Evolutionary conservation across 2,888 invertebrate species (phyloP).

Genomic region (Scaptomyza parva): DNA sequence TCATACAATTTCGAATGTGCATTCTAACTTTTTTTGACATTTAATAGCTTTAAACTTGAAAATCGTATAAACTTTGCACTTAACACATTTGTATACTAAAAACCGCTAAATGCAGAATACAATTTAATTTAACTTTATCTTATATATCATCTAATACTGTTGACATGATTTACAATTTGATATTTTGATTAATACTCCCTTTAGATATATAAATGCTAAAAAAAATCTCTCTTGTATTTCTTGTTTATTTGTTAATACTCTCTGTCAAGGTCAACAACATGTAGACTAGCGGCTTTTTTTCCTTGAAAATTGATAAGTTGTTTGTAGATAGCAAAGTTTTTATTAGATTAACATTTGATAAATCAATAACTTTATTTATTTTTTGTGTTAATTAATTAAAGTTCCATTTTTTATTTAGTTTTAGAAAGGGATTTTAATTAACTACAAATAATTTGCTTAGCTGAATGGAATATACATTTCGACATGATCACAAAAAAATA

Average conservation of each 20-base stretch:
- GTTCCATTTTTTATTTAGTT: not conserved
- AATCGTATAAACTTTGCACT: slow-evolving; percentile 3
- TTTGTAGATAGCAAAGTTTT: slow-evolving; percentile 3
- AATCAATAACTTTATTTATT: not conserved
- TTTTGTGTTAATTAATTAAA: not conserved
- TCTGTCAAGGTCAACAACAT: slow-evolving; percentile 61
- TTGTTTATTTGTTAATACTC: slow-evolving; percentile 46
- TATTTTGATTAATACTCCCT: not conserved
- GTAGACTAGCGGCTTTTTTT: slow-evolving; percentile 32
- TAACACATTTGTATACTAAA: not conserved
- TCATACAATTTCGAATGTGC: slow-evolving; percentile 3
- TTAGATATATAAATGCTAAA: not conserved
- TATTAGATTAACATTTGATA: not conserved
- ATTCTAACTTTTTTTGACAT: slow-evolving; percentile 1
- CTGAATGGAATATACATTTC: not conserved
- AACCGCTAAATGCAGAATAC: not conserved
- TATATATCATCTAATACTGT: not conserved
- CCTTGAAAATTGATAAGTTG: slow-evolving; percentile 24
- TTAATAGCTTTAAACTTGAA: slow-evolving; percentile 17
- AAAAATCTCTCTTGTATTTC: slow-evolving; percentile 39
- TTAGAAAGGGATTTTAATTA: not conserved
- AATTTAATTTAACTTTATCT: not conserved
- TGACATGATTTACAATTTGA: not conserved
- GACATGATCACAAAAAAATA: not conserved
- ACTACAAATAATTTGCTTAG: not conserved